Evolutionary conservation across 2,888 invertebrate species (phyloP).

Genomic region (Criorhina ranunculi): DNA sequence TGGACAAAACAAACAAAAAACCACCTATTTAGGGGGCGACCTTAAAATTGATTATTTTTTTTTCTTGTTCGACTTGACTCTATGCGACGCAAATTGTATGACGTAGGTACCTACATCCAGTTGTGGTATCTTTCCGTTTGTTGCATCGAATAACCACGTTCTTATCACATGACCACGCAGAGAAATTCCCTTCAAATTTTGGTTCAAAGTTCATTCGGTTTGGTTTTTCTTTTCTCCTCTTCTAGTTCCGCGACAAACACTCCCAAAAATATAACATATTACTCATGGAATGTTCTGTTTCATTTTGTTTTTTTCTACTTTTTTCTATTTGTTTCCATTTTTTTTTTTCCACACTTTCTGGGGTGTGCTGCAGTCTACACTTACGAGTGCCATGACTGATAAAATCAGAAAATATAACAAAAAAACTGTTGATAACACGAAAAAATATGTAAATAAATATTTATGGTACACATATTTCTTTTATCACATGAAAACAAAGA

Average conservation of each 20-base stretch:
- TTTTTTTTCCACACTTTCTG: not conserved
- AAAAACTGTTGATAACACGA: conserved; percentile 18
- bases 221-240: no score
- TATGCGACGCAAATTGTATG: conserved; percentile 31
- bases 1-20: conserved; percentile 14
- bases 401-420: conserved; percentile 7
- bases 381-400: conserved; percentile 33
- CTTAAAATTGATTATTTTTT: conserved; percentile 23
- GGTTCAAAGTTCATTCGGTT: not conserved
- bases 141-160: no score
- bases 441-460: conserved; percentile 18
- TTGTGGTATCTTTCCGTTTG: no score
- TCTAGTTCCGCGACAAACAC: not conserved
- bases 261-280: conserved; percentile 1
- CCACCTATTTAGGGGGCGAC: conserved; percentile 36
- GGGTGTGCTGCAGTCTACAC: not conserved
- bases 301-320: not conserved
- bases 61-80: conserved; percentile 10
- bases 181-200: no score
- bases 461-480: conserved; percentile 1
- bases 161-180: no score
- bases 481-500: not conserved
- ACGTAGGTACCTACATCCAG: conserved; percentile 17
- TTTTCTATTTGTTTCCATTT: conserved; percentile 17
- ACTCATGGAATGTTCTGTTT: conserved; percentile 14